These are phyloP conservation scores for Chloroceryle aenea DNA, from an alignment of 2,113 vertebrate genomes.

Conservation along the genomic window DNA sequence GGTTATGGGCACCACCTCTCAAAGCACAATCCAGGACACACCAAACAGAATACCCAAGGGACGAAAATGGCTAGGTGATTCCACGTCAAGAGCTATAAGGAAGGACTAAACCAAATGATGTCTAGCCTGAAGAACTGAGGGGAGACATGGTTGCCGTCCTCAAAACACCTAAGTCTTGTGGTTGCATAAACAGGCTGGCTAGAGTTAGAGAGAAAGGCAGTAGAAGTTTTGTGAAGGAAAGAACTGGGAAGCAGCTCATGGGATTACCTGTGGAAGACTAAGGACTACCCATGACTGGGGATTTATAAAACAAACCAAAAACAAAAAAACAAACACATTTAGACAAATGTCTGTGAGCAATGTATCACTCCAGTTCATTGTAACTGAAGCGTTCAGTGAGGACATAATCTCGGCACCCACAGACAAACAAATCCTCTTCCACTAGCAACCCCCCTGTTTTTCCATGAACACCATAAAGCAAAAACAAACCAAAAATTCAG, in stretches of 20 bases:
- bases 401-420: not conserved
- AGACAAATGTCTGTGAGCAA: not conserved
- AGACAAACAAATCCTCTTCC: not conserved
- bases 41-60: not conserved
- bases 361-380: not conserved
- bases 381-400: not conserved
- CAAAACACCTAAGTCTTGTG: not conserved
- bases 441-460: not conserved
- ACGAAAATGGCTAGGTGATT: not conserved
- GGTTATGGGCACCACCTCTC: not conserved
- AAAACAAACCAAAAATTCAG: not conserved
- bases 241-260: not conserved
- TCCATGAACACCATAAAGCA: not conserved
- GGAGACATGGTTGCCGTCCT: not conserved
- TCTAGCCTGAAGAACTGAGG: not conserved
- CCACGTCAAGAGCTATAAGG: not conserved
- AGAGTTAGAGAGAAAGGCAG: fast-evolving
- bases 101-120: not conserved
- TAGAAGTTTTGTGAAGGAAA: not conserved
- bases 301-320: not conserved
- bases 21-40: not conserved
- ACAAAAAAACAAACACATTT: not conserved
- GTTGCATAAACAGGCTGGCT: not conserved
- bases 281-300: not conserved
- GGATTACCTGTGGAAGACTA: not conserved